These are phyloP conservation scores for Papilio machaon DNA, from an alignment of 1,140 invertebrate genomes.

Conservation along the genomic window DNA sequence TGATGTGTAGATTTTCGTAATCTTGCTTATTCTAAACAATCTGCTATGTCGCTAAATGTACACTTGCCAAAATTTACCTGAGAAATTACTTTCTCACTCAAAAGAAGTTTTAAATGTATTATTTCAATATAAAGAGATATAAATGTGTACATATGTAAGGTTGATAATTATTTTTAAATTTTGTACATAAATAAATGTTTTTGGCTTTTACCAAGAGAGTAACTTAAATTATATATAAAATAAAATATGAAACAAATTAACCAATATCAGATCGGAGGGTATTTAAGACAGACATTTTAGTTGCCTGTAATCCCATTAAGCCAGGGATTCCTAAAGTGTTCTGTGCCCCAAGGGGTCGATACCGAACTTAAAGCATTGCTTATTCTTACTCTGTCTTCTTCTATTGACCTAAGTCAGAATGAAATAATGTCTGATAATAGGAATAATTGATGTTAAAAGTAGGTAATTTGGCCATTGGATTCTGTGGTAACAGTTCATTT, in stretches of 20 bases:
- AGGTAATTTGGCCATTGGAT: too few relatives aligned
- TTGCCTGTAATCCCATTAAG: neutral
- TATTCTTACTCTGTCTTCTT: too few relatives aligned
- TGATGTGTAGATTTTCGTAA: neutral
- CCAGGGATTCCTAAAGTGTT: too few relatives aligned
- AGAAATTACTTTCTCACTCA: neutral
- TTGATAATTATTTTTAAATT: neutral
- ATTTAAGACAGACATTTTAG: neutral
- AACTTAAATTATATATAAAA: neutral
- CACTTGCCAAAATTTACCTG: neutral
- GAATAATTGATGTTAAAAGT: too few relatives aligned
- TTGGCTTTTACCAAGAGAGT: too few relatives aligned
- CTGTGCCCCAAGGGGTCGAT: too few relatives aligned
- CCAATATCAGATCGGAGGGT: neutral
- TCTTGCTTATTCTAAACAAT: neutral
- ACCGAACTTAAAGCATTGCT: too few relatives aligned
- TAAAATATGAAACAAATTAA: neutral
- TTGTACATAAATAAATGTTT: neutral
- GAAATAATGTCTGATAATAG: too few relatives aligned
- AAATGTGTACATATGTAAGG: neutral
- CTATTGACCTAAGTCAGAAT: too few relatives aligned
- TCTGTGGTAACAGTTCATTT: too few relatives aligned
- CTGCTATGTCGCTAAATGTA: constrained; percentile 26
- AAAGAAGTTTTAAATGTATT: neutral
- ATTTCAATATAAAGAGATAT: neutral